A percentile compares a stretch with the other conserved stretches of the same genome.
phyloP scores from a whole-genome alignment of 2,797 vertebrate species.

The Naso thynnoides region DNA sequence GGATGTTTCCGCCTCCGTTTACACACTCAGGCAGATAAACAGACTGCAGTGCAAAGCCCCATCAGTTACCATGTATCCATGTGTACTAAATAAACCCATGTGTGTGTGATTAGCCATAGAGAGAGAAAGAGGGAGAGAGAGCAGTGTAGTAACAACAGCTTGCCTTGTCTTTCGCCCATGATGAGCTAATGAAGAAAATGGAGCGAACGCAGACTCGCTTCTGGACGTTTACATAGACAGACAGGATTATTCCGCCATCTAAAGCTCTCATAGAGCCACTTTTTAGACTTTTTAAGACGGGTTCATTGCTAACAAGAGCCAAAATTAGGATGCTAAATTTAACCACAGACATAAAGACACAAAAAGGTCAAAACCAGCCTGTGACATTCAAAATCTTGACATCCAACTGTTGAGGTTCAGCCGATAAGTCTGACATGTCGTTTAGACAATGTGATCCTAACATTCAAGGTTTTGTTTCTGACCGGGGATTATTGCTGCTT shows the following conservation, averaged over 20 bases:
- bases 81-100: conserved; percentile 28
- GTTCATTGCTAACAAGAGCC: background rate
- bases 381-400: background rate
- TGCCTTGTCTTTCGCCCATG: conserved; percentile 21
- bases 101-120: conserved; percentile 9
- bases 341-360: background rate
- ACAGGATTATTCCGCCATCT: conserved; percentile 10
- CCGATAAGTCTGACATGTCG: background rate
- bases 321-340: background rate
- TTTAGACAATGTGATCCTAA: no score
- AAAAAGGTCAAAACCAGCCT: background rate
- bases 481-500: no score
- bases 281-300: background rate
- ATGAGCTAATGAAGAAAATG: conserved; percentile 47
- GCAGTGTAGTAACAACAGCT: conserved; percentile 45
- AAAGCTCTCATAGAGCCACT: background rate
- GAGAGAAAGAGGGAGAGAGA: conserved; percentile 1
- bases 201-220: conserved; percentile 20
- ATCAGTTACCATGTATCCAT: conserved; percentile 50
- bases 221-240: conserved; percentile 25
- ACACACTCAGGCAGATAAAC: conserved; percentile 31
- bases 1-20: conserved; percentile 19
- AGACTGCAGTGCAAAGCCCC: conserved; percentile 35
- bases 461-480: no score
- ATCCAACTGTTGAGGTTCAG: background rate